These are phyloP conservation scores for Muscidifurax raptorellus DNA, from an alignment of 1,140 invertebrate species.

Conservation along the genomic window DNA sequence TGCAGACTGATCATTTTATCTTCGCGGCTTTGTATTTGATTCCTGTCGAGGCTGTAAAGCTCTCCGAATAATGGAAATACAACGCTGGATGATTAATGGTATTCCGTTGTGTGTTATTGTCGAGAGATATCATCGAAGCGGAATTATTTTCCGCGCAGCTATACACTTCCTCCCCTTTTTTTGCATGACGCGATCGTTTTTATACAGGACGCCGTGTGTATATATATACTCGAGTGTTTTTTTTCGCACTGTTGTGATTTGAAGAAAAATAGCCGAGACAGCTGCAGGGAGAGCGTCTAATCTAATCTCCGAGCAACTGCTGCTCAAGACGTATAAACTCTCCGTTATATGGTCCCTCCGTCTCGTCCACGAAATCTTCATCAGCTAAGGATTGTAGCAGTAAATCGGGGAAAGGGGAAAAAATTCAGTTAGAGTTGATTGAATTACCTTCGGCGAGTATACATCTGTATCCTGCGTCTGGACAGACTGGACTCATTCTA, in stretches of 20 bases:
- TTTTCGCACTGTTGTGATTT: not conserved
- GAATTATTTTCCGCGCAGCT: not conserved
- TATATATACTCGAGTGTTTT: too few species aligned
- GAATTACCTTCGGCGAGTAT: not conserved
- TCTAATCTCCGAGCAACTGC: not conserved
- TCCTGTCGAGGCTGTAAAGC: not conserved
- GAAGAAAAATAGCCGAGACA: not conserved
- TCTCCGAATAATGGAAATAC: constrained; percentile 26
- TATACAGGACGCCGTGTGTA: not conserved
- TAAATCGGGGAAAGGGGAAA: not conserved
- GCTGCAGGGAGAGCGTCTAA: not conserved
- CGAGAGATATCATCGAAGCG: constrained; percentile 8
- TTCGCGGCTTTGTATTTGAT: constrained; percentile 45
- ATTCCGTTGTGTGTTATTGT: not conserved
- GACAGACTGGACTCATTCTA: not conserved
- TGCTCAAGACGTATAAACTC: not conserved
- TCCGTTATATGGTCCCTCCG: too few species aligned
- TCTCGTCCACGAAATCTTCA: not conserved
- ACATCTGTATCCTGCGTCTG: not conserved
- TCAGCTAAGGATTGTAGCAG: not conserved
- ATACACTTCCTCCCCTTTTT: not conserved
- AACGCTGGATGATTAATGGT: constrained; percentile 26
- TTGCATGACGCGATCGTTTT: not conserved
- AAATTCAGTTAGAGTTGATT: constrained; percentile 31
- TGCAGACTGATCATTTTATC: constrained; percentile 36